phyloP scores from a whole-genome alignment of 2,888 invertebrate species.

The Tipula vernalis region DNA sequence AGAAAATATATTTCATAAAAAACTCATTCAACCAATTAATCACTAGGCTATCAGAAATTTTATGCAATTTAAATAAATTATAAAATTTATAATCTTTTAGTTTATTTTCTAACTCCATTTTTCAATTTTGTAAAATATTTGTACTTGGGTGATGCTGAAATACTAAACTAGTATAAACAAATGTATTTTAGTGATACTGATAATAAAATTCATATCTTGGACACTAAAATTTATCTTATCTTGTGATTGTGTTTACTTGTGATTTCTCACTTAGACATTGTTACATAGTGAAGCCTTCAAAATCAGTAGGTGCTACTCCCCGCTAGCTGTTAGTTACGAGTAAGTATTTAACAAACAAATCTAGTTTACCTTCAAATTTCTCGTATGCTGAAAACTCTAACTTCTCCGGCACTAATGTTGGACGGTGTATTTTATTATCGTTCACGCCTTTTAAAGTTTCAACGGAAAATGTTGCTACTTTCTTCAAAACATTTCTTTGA shows the following conservation, averaged over 20 bases:
- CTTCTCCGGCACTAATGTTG: slow-evolving; percentile 73
- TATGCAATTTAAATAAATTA: neutral
- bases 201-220: neutral
- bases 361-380: slow-evolving; percentile 76
- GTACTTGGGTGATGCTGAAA: neutral
- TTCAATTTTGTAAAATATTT: neutral
- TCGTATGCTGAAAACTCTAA: slow-evolving; percentile 76
- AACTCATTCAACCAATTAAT: neutral
- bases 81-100: neutral
- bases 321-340: neutral
- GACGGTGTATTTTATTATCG: slow-evolving; percentile 40
- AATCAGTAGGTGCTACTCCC: neutral
- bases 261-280: neutral
- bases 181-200: neutral
- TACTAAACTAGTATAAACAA: neutral
- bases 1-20: neutral
- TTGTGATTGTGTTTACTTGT: neutral
- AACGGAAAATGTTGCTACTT: slow-evolving; percentile 71
- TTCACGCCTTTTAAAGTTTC: slow-evolving; percentile 34
- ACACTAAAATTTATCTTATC: neutral
- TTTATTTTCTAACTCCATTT: neutral
- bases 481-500: slow-evolving; percentile 58
- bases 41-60: neutral
- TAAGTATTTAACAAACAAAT: neutral
- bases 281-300: neutral